phyloP scores from a whole-genome alignment of 2,888 invertebrate genomes.

The Drosophila peninsularis region DNA sequence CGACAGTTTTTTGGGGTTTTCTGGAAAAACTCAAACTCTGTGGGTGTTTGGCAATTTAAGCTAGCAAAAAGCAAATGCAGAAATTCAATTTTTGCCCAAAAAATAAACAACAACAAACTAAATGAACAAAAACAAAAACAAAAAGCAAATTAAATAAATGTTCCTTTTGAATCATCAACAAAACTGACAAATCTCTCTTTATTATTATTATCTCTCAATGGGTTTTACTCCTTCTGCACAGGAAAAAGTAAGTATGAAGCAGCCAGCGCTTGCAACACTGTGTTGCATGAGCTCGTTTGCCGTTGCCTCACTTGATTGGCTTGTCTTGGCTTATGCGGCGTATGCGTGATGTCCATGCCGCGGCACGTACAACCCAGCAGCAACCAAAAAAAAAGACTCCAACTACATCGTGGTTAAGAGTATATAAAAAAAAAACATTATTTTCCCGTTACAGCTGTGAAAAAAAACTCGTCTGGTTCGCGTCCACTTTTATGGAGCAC shows the following conservation, averaged over 20 bases:
- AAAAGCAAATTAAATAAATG: constrained; percentile 79
- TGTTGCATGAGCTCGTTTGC: constrained; percentile 8
- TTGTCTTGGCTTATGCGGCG: constrained; percentile 52
- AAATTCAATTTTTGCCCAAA: constrained; percentile 75
- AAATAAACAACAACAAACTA: constrained; percentile 34
- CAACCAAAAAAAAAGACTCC: neutral
- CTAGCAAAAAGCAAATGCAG: constrained; percentile 52
- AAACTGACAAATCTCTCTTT: constrained; percentile 48
- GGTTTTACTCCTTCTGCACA: neutral
- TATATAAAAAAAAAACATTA: neutral
- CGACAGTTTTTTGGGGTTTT: constrained; percentile 52
- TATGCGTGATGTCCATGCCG: constrained; percentile 50
- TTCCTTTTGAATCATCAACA: constrained; percentile 80
- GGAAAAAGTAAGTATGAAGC: constrained; percentile 31
- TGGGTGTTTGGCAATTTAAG: constrained; percentile 52
- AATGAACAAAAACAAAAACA: constrained; percentile 59
- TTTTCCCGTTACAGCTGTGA: neutral
- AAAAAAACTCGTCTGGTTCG: neutral
- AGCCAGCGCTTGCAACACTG: constrained; percentile 17
- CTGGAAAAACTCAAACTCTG: constrained; percentile 37
- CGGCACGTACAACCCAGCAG: constrained; percentile 37
- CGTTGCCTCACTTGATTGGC: constrained; percentile 40
- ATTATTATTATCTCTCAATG: constrained; percentile 43
- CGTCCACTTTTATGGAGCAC: constrained; percentile 4
- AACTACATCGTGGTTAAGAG: neutral